Evolutionary conservation across 2,113 vertebrate genomes (phyloP).

Genomic region (Perca flavescens): DNA sequence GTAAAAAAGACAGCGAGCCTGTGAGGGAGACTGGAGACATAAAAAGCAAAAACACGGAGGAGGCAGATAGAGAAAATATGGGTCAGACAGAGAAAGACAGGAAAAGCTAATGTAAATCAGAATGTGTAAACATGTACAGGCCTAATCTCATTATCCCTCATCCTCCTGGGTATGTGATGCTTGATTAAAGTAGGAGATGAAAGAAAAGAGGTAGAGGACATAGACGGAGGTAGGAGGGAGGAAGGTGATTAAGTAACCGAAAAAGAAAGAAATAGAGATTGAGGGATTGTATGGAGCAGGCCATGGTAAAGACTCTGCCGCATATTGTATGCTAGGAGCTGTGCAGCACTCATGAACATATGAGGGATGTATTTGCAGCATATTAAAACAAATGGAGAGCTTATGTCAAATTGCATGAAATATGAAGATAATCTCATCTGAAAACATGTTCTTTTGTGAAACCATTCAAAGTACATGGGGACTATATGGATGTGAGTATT

Average conservation of each 20-base stretch:
- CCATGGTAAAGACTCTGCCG: not conserved
- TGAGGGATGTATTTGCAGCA: not conserved
- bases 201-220: constrained; percentile 51
- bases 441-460: not conserved
- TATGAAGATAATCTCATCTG: not conserved
- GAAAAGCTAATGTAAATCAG: constrained; percentile 75
- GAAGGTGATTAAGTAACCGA: not conserved
- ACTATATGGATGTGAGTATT: not conserved
- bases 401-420: not conserved
- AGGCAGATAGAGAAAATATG: constrained; percentile 70
- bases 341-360: constrained; percentile 6
- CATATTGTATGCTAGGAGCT: not conserved
- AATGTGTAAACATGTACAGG: constrained; percentile 78
- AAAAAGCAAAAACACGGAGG: constrained; percentile 47
- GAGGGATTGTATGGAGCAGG: constrained; percentile 11
- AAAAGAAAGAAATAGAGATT: constrained; percentile 10
- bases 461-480: not conserved
- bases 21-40: constrained; percentile 44
- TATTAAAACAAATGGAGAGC: not conserved
- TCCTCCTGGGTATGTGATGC: constrained; percentile 62
- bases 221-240: constrained; percentile 28
- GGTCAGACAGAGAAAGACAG: constrained; percentile 74
- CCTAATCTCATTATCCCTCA: constrained; percentile 79
- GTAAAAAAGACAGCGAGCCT: constrained; percentile 14
- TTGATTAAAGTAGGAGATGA: constrained; percentile 72